Evolutionary conservation across 2,797 vertebrate species (phyloP).

Genomic region (Mormyrops attenuatus): DNA sequence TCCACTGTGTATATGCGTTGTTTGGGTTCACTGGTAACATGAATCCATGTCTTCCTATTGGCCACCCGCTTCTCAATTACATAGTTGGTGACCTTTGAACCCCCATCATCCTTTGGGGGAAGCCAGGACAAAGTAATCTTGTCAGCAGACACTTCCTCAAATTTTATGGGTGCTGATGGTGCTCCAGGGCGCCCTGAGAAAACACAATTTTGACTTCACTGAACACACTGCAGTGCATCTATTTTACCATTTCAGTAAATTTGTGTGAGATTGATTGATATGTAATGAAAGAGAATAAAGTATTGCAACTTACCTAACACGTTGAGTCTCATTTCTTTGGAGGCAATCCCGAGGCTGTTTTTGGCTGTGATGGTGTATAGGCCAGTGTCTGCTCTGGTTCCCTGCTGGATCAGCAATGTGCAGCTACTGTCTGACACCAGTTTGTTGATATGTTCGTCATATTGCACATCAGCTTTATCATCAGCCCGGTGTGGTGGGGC

Average conservation of each 20-base stretch:
- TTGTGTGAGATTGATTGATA: not conserved
- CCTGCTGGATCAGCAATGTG: slow-evolving; percentile 88
- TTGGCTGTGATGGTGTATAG: slow-evolving; percentile 89
- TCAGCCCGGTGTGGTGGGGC: slow-evolving; percentile 84
- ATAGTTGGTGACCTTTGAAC: slow-evolving; percentile 93
- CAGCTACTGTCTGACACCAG: slow-evolving; percentile 84
- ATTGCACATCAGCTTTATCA: slow-evolving; percentile 73
- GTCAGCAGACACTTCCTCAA: slow-evolving; percentile 84
- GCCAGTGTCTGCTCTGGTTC: slow-evolving; percentile 84
- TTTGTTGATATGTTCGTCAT: slow-evolving; percentile 95
- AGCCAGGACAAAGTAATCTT: slow-evolving; percentile 92
- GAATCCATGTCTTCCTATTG: slow-evolving; percentile 84
- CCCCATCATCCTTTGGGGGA: slow-evolving; percentile 91
- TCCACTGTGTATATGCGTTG: slow-evolving; percentile 86
- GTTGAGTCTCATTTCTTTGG: slow-evolving; percentile 95
- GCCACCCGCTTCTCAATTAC: slow-evolving; percentile 91
- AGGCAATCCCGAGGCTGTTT: slow-evolving; percentile 83
- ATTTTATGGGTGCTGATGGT: slow-evolving; percentile 93
- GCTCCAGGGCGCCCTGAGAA: slow-evolving; percentile 83
- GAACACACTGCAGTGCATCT: not conserved
- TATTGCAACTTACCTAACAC: slow-evolving; percentile 74
- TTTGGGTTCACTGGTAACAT: slow-evolving; percentile 84
- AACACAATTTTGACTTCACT: not conserved
- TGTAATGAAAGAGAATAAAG: not conserved
- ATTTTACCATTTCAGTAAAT: not conserved